Percentiles rank a stretch among this genome's conserved stretches.
Evolutionary conservation across 2,797 vertebrate genomes (phyloP).

Genomic region (Rallus crepitans): DNA sequence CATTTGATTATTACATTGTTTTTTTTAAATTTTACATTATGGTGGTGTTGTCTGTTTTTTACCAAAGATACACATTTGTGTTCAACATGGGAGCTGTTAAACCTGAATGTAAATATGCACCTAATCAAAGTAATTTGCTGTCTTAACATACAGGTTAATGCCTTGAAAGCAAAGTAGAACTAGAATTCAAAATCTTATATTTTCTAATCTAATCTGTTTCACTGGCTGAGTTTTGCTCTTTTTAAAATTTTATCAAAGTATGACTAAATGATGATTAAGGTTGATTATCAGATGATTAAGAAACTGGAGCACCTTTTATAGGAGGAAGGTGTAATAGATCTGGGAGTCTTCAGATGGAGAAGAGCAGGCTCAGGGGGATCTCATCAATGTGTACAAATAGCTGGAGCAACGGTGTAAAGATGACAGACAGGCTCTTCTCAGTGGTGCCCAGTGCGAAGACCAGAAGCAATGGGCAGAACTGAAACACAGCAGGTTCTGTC

Average conservation of each 20-base stretch:
- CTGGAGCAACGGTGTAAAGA: background rate
- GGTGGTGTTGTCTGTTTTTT: background rate
- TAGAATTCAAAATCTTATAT: background rate
- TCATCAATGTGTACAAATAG: background rate
- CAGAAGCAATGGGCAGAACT: background rate
- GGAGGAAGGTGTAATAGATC: background rate
- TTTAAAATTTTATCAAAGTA: background rate
- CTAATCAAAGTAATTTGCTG: background rate
- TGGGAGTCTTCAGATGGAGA: background rate
- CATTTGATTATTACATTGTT: background rate
- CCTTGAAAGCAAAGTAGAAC: background rate
- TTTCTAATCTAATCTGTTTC: background rate
- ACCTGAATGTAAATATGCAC: background rate
- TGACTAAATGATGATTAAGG: background rate
- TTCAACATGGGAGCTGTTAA: background rate
- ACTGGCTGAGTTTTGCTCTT: background rate
- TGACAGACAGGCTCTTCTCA: background rate
- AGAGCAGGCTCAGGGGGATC: background rate
- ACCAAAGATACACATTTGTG: background rate
- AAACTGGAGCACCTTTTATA: background rate
- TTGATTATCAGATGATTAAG: constrained; percentile 6
- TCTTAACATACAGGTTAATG: background rate
- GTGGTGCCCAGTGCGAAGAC: background rate
- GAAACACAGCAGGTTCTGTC: background rate
- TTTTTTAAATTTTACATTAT: background rate